Evolutionary conservation across 2,888 invertebrate species (phyloP), one percentile per base, ranked within the genome.

Genomic region (Limnephilus marmoratus): DNA sequence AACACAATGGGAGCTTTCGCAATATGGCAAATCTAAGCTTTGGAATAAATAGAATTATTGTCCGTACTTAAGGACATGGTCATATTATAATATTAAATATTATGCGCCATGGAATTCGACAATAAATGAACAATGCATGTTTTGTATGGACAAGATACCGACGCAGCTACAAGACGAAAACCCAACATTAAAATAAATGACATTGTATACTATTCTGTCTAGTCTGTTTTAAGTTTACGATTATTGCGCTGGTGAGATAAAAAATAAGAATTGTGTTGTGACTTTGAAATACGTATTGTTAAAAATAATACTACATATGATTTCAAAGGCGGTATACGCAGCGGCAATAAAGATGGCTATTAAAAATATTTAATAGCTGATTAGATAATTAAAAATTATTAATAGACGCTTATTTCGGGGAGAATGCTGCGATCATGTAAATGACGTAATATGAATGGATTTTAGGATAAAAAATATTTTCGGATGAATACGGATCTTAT

Each of bases 241-340:
- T 68, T 68, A 68, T 68, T 68, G 13, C 3, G 53, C 7, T 68
- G 53, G 53, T 15, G 53, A 68, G 53, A 68, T 68, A 68, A 68
- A 83, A 83, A 83, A 83, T 83, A 18, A 18, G 24, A 37, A 34
- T 86, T n/a, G n/a, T 85, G n/a, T 49, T 18, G 53, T 86, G 49
- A 53, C 45, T 86, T 34, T 29, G 53, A 29, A 49, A 80, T 88
- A 80, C 12, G 68, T 80, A 88, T 88, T 88, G 88, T 88, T 88
- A 24, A 34, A 88, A 34, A 80, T 80, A 88, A 68, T 37, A 68
- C 53, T 7, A 80, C 88, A n/a, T 53, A 68, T 11, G 18, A 31
- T 88, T 88, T 68, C 80, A 88, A 88, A 41, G 80, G 88, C 24
- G 88, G 68, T 68, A 12, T 31, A 37, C 37, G 7, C 12, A 18